Evolutionary conservation across 2,888 invertebrate species (phyloP).

Genomic region (Selenia dentaria): DNA sequence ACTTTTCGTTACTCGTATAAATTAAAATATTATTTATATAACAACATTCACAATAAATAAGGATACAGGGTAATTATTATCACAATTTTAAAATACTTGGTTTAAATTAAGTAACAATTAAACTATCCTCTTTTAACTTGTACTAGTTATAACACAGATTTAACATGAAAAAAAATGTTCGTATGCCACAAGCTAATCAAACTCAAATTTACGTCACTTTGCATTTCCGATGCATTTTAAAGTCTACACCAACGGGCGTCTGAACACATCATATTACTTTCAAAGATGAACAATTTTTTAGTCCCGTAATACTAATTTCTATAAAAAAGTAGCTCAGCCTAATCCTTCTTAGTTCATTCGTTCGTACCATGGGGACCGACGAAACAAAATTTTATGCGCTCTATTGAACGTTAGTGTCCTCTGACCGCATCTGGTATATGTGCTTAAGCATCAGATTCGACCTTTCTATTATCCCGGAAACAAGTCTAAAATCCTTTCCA

Average conservation of each 20-base stretch:
- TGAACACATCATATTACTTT: conserved; percentile 13
- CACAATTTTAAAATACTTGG: conserved; percentile 32
- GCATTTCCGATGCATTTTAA: conserved; percentile 4
- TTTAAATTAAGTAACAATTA: conserved; percentile 19
- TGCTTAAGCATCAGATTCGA: too few species aligned
- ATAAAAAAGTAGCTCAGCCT: too few species aligned
- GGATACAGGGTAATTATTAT: conserved; percentile 32
- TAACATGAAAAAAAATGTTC: conserved; percentile 2
- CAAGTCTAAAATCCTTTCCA: too few species aligned
- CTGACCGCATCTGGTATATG: too few species aligned
- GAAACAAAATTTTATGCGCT: too few species aligned
- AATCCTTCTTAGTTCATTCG: too few species aligned
- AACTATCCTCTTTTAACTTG: conserved; percentile 13
- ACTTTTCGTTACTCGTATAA: conserved; percentile 42
- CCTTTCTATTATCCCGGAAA: too few species aligned
- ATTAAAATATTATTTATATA: conserved; percentile 29
- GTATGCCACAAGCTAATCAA: conserved; percentile 12
- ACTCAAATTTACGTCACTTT: conserved; percentile 1
- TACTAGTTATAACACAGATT: conserved; percentile 8
- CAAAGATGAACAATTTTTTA: conserved; percentile 2
- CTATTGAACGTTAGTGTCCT: too few species aligned
- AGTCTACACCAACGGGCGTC: background rate
- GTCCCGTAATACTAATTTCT: too few species aligned
- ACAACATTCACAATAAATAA: conserved; percentile 20
- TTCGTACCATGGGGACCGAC: too few species aligned